phyloP scores from a whole-genome alignment of 1,140 invertebrate genomes.

The Andrena cerasifolii region DNA sequence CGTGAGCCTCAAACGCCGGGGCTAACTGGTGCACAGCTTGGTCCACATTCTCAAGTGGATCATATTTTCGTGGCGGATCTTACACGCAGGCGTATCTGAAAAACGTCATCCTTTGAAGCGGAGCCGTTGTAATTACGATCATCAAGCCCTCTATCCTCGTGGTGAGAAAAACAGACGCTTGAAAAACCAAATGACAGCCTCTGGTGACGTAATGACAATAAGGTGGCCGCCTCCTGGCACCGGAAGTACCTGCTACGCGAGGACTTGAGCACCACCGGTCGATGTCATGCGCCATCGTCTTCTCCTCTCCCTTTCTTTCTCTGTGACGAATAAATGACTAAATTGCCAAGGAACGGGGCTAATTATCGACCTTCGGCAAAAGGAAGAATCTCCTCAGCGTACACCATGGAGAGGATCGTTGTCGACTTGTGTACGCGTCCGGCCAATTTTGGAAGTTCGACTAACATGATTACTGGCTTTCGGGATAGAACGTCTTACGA shows the following conservation, averaged over 20 bases:
- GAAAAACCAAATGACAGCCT: constrained; percentile 69
- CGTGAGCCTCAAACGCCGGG: background rate
- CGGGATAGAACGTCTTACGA: constrained; percentile 25
- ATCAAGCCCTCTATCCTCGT: constrained; percentile 56
- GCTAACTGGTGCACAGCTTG: background rate
- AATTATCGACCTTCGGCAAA: constrained; percentile 60
- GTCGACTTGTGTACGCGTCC: constrained; percentile 25
- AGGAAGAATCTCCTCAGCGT: constrained; percentile 32
- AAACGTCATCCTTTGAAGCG: constrained; percentile 43
- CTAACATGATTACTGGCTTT: constrained; percentile 46
- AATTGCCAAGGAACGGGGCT: constrained; percentile 62
- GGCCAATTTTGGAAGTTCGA: constrained; percentile 38
- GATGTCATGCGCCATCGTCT: constrained; percentile 56
- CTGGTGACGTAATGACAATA: constrained; percentile 72
- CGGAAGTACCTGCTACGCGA: constrained; percentile 62
- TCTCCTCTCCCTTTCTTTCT: constrained; percentile 19
- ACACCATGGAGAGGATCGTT: background rate
- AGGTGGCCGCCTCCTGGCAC: constrained; percentile 61
- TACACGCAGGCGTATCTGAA: constrained; percentile 34
- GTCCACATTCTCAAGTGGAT: constrained; percentile 17
- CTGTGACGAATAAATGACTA: constrained; percentile 60
- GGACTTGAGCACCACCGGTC: constrained; percentile 48
- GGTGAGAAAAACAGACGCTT: constrained; percentile 69
- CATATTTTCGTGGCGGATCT: constrained; percentile 8
- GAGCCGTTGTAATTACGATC: constrained; percentile 61